phyloP scores from a whole-genome alignment of 2,797 vertebrate genomes.

The Hoplostethus atlanticus region DNA sequence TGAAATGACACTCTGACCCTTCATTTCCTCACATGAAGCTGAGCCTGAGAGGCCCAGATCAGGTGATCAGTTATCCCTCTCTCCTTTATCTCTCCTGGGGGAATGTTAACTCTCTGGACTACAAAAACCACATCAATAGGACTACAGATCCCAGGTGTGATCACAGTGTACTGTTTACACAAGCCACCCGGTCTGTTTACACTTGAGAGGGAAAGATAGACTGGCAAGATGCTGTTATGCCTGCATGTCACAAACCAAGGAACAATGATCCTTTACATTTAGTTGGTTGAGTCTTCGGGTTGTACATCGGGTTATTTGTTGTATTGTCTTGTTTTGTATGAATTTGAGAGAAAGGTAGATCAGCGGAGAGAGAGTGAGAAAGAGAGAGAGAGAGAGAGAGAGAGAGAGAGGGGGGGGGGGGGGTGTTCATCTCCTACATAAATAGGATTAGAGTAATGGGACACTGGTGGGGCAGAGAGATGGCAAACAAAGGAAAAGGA shows the following conservation, averaged over 20 bases:
- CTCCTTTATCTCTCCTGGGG: conserved; percentile 34
- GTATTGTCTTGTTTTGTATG: not conserved
- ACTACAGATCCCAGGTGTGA: conserved; percentile 52
- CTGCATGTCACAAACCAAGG: not conserved
- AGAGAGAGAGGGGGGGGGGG: conserved; percentile 1
- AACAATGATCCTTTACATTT: no score
- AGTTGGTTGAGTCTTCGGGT: no score
- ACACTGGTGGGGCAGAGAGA: conserved; percentile 57
- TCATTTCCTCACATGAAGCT: not conserved
- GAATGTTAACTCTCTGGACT: conserved; percentile 23
- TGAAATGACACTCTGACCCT: not conserved
- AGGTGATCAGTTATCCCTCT: conserved; percentile 11
- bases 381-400: conserved; percentile 13
- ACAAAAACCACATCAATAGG: conserved; percentile 35
- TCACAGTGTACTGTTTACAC: conserved; percentile 23
- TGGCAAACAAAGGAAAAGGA: conserved; percentile 52
- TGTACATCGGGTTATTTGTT: no score
- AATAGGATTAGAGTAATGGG: conserved; percentile 71
- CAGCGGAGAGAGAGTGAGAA: not conserved
- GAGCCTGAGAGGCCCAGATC: conserved; percentile 3
- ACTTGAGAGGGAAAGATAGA: conserved; percentile 11
- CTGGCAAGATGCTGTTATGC: not conserved
- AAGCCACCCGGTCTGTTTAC: conserved; percentile 6
- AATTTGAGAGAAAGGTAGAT: not conserved
- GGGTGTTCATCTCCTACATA: conserved; percentile 43